Evolutionary conservation across 1,140 invertebrate species (phyloP).

Genomic region (Bombus consobrinus): DNA sequence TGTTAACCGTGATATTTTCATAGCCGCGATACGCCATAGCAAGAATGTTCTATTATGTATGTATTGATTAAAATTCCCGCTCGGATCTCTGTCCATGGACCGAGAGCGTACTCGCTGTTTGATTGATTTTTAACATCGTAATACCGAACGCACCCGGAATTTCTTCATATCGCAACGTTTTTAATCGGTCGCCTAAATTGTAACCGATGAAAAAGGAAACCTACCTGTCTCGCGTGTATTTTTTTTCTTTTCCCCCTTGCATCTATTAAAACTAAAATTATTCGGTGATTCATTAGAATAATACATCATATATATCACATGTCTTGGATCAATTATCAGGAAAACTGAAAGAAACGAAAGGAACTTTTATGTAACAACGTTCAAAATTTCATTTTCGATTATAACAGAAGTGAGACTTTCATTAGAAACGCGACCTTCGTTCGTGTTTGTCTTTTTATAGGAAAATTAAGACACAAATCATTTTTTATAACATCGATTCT

Average conservation of each 20-base stretch:
- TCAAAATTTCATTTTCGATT: neutral
- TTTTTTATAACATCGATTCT: no score
- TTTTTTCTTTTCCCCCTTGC: no score
- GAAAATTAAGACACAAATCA: no score
- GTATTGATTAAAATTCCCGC: constrained; percentile 53
- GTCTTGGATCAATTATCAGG: neutral
- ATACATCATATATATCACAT: neutral
- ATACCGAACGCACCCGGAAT: neutral
- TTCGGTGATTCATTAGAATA: neutral
- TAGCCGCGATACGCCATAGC: constrained; percentile 30
- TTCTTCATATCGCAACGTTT: constrained; percentile 6
- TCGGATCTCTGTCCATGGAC: neutral
- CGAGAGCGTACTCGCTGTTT: constrained; percentile 2
- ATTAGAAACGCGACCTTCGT: no score
- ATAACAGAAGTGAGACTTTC: no score
- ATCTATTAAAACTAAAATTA: no score
- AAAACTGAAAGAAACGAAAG: neutral
- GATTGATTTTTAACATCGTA: constrained; percentile 52
- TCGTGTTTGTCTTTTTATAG: no score
- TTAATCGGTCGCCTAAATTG: neutral
- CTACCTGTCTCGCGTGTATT: no score
- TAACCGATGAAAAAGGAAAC: neutral
- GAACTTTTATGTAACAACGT: neutral
- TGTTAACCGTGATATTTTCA: constrained; percentile 50
- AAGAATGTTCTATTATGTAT: constrained; percentile 48